phyloP scores from a whole-genome alignment of 2,888 invertebrate genomes.

The Drosophila atripex region DNA sequence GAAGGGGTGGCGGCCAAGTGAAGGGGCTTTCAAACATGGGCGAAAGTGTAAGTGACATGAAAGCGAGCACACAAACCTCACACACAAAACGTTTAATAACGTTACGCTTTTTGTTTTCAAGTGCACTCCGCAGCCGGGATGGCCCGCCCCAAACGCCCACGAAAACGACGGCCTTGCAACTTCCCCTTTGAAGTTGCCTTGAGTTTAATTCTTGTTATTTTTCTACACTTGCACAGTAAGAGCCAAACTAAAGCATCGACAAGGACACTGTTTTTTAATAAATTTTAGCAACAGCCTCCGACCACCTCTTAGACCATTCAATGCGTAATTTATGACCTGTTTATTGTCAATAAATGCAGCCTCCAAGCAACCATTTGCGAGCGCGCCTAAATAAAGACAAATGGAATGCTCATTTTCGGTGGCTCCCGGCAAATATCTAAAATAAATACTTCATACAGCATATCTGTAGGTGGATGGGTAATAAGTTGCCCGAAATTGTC shows the following conservation, averaged over 20 bases:
- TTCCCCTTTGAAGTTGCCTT: slow-evolving; percentile 65
- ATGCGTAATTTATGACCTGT: slow-evolving; percentile 72
- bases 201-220: slow-evolving; percentile 19
- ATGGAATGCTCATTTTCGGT: slow-evolving; percentile 68
- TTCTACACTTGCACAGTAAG: not conserved
- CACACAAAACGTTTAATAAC: slow-evolving; percentile 75
- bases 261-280: slow-evolving; percentile 18
- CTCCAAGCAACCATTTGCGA: slow-evolving; percentile 74
- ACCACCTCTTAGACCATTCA: slow-evolving; percentile 15
- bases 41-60: slow-evolving; percentile 75
- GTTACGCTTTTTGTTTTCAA: slow-evolving; percentile 78
- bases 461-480: slow-evolving; percentile 27
- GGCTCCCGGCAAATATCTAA: slow-evolving; percentile 33
- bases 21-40: slow-evolving; percentile 42
- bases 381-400: slow-evolving; percentile 72
- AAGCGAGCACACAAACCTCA: slow-evolving; percentile 63
- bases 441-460: slow-evolving; percentile 31
- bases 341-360: slow-evolving; percentile 78
- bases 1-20: slow-evolving; percentile 8
- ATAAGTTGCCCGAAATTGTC: slow-evolving; percentile 40
- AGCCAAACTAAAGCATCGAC: slow-evolving; percentile 5
- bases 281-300: slow-evolving; percentile 1
- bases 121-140: slow-evolving; percentile 56
- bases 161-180: slow-evolving; percentile 46
- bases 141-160: slow-evolving; percentile 32